Base-by-base conservation (phyloP, 2,113 vertebrate species). In the Struthidea cinerea region DNA sequence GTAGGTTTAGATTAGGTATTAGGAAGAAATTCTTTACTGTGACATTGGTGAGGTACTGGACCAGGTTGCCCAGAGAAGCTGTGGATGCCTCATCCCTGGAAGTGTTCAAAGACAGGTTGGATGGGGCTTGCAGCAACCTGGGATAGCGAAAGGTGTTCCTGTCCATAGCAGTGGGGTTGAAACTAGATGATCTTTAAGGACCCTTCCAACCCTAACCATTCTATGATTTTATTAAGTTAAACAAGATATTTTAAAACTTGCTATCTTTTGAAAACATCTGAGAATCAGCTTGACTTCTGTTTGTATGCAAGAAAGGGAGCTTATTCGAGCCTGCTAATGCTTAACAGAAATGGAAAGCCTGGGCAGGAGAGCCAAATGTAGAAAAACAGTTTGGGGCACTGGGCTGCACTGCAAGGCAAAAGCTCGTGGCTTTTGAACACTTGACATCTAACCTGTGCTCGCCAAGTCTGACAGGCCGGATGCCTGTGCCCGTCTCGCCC, bases 401-500 rank as follows among this genome's bases (percentile, higher is more conserved):
- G 33, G 11, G 10, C 1, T 14, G 60, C 23, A 10, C 6, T 3
- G 55, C 22, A 11, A 32, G 41, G 2, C 33, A 15, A 4, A 8
- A n/a, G 24, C 60, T 57, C 16, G 1, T 2, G 27, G 46, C 50
- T 18, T 24, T 44, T 21, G 16, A 52, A 5, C 16, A 1, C 18
- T 0, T 13, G 21, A 12, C 52, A 22, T 1, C 5, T 3, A 3
- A 3, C 3, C 46, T 1, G 9, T 3, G 23, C 21, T 7, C 13
- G 15, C 35, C 2, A 2, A 3, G 21, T 2, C 12, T 11, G 35
- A 1, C 20, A 0, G 0, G 23, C 13, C 20, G 3, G 24, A 6
- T 8, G 73, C 22, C 22, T 5, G 19, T 5, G 33, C 17, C 53
- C 2, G 53, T 15, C 11, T 3, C 2, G 3, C 32, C 10, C 3